Base-by-base conservation (phyloP, 1,140 invertebrate genomes). In the Hestina assimilis region DNA sequence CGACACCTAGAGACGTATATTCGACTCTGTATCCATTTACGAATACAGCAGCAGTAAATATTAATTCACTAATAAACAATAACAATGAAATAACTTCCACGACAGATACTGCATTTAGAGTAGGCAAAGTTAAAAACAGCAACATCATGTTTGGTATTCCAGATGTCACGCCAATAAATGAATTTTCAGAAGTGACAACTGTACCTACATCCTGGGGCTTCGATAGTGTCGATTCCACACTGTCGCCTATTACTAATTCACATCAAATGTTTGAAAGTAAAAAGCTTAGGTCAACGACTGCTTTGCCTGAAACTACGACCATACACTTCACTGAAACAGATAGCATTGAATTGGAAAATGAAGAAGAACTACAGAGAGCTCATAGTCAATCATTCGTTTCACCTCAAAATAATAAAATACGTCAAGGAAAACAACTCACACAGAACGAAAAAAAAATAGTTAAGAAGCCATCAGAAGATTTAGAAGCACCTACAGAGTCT, bases 51-150 rank as follows among this genome's bases (percentile, higher is more conserved):
- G 24, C 56, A 11, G 50, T 26, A 7, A 63, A 63, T 31, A 11
- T 47, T 0, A 80, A 88, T 59, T 85, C 61, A 11, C 46, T 79
- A 8, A 17, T 56, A 6, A 73, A 63, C 5, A 72, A 61, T 33
- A 52, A 58, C 15, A 67, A 24, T 46, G 68, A 74, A 54, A 46
- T 52, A 20, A 29, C 63, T 7, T 43, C 66, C 12, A 72, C 77
- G 2, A 78, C 78, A 12, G 80, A 85, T 41, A 83, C 79, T 35
- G 70, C 76, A 15, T 78, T 82, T n/a, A 80, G 73, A 60, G 88
- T 88, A 48, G 88, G 89, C 6, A 89, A 83, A 1, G 89, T 90
- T 62, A 90, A 91, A 63, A 91, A 92, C 48, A 91, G 91, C 61
- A 81, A 83, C 12, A 33, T 71, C 38, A 57, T 69, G 31, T 69